Conservation (phyloP, 23 tunicate genomes). For the Ascidia mentula region DNA sequence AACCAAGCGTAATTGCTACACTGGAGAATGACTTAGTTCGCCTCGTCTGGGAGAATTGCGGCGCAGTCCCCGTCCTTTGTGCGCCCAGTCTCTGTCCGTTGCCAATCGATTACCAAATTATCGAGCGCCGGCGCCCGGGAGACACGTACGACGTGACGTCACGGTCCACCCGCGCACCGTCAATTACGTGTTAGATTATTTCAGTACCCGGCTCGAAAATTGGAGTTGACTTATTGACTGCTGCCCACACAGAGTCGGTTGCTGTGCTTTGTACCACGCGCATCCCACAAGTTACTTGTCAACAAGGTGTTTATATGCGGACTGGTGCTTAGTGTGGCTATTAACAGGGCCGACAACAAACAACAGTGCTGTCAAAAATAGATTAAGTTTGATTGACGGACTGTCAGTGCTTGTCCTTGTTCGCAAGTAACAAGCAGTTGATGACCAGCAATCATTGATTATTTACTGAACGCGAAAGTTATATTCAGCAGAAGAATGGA, state of each 20-base stretch:
- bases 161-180: background rate
- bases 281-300: background rate
- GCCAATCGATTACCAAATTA: constrained; percentile 7
- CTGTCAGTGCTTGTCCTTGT: too few species aligned
- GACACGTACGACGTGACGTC: constrained; percentile 4
- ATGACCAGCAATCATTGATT: too few species aligned
- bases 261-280: background rate
- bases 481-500: too few species aligned
- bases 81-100: background rate
- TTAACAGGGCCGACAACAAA: too few species aligned
- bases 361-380: too few species aligned
- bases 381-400: too few species aligned
- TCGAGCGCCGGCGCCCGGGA: constrained; percentile 3
- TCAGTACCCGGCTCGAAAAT: background rate
- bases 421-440: too few species aligned
- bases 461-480: too few species aligned
- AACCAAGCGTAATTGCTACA: too few species aligned
- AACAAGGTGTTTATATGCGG: constrained; percentile 10
- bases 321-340: too few species aligned
- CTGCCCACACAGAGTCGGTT: background rate
- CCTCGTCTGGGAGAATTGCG: background rate
- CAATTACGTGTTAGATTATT: background rate
- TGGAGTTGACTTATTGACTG: background rate
- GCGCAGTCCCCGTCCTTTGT: background rate
- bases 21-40: background rate